Conservation (phyloP, 2,113 vertebrate genomes). For the Neodontobutis hainanensis region DNA sequence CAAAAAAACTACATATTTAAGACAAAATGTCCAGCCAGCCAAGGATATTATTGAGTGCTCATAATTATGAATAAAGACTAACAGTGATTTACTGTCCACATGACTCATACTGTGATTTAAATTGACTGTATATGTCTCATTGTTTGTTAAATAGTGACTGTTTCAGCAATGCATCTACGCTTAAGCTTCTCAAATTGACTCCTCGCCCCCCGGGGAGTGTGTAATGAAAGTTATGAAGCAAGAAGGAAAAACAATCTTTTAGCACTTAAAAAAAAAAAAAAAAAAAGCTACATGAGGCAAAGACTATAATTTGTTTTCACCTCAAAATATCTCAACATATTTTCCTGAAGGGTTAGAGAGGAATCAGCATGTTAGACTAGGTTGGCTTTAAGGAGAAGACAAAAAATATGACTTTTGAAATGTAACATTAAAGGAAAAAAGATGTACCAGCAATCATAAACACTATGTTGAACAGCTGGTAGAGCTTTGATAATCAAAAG, state of each 20-base stretch:
- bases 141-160: constrained; percentile 47
- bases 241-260: constrained; percentile 77
- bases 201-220: constrained; percentile 73
- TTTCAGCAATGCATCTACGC: constrained; percentile 68
- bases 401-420: constrained; percentile 71
- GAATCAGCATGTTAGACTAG: constrained; percentile 57
- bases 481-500: no score
- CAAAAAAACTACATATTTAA: neutral
- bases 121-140: constrained; percentile 43
- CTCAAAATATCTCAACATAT: constrained; percentile 59
- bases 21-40: neutral
- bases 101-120: constrained; percentile 45
- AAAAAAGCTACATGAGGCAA: constrained; percentile 60
- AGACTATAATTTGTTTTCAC: constrained; percentile 57
- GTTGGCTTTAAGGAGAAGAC: constrained; percentile 51
- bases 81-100: constrained; percentile 63
- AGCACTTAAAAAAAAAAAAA: constrained; percentile 60
- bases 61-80: constrained; percentile 29
- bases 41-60: constrained; percentile 17
- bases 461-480: no score
- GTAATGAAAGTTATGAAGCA: constrained; percentile 78
- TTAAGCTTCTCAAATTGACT: constrained; percentile 77
- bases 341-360: constrained; percentile 60
- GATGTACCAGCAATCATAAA: no score
- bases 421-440: constrained; percentile 47